Percentiles rank a stretch among this genome's conserved stretches.
Conservation (phyloP, 2,888 invertebrate genomes). For the Hydroisotoma schaefferi region DNA sequence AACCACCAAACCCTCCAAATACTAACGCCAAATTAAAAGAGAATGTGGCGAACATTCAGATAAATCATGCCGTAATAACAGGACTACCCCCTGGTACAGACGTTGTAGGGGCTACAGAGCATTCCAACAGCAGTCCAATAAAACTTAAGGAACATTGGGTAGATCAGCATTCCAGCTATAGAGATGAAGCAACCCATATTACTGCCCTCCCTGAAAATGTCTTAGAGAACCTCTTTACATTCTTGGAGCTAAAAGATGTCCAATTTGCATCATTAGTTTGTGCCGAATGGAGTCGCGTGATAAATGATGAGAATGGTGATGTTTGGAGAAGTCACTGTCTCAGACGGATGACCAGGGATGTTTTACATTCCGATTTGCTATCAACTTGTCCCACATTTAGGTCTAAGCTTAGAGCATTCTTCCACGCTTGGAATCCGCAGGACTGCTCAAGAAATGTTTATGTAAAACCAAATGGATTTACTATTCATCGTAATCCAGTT, state of each 20-base stretch:
- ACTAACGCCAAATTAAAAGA: too few relatives aligned
- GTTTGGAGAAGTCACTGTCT: constrained; percentile 90
- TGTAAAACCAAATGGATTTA: constrained; percentile 94
- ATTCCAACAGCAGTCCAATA: too few relatives aligned
- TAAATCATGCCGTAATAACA: too few relatives aligned
- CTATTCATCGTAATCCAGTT: constrained; percentile 94
- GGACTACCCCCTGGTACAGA: too few relatives aligned
- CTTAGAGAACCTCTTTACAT: constrained; percentile 86
- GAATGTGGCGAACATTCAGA: too few relatives aligned
- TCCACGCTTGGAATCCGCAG: constrained; percentile 94
- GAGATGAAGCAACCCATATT: constrained; percentile 38
- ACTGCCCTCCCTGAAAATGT: constrained; percentile 68
- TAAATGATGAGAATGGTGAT: constrained; percentile 90
- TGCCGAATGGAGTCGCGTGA: constrained; percentile 84
- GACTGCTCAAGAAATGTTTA: constrained; percentile 97
- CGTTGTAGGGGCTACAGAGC: too few relatives aligned
- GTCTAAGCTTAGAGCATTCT: constrained; percentile 87
- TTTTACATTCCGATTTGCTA: constrained; percentile 84
- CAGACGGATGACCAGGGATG: constrained; percentile 78
- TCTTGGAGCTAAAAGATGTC: constrained; percentile 79
- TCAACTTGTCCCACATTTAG: constrained; percentile 85
- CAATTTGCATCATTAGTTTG: constrained; percentile 84
- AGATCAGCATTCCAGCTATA: too few relatives aligned
- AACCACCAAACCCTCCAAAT: too few relatives aligned
- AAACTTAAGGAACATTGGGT: too few relatives aligned